These are phyloP conservation scores for Cephus rjabovi DNA, from an alignment of 2,888 invertebrate species.

Conservation along the genomic window DNA sequence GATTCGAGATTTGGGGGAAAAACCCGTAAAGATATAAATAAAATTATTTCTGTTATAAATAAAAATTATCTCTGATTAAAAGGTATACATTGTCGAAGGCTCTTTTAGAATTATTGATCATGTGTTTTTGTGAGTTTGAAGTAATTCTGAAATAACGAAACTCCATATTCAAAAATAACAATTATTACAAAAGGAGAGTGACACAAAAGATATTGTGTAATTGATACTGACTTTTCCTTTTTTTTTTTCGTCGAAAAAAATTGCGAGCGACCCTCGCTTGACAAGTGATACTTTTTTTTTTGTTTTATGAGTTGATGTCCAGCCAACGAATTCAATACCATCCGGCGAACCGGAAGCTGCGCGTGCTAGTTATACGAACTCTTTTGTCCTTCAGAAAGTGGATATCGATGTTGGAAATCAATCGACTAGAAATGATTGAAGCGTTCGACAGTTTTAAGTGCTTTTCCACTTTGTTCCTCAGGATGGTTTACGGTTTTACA, in stretches of 20 bases:
- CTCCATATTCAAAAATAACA: not conserved
- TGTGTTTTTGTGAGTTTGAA: not conserved
- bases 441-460: conserved; percentile 38
- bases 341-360: not conserved
- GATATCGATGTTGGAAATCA: conserved; percentile 47
- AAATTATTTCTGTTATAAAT: not conserved
- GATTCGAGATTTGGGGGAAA: not conserved
- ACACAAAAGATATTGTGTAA: not conserved
- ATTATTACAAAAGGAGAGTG: not conserved
- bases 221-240: not conserved
- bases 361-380: conserved; percentile 8
- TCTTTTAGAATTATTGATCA: not conserved
- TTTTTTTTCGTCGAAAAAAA: not conserved
- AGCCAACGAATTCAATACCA: not conserved
- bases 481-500: not conserved
- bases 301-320: not conserved
- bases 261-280: not conserved
- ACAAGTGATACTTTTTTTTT: not conserved
- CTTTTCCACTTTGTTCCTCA: conserved; percentile 32
- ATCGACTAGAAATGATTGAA: conserved; percentile 51
- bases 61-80: not conserved
- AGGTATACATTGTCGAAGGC: too few species aligned
- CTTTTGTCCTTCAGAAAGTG: conserved; percentile 44
- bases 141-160: not conserved
- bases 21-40: not conserved